These are phyloP conservation scores for Gobionotothen gibberifrons DNA, from an alignment of 2,797 vertebrate species.

Conservation along the genomic window DNA sequence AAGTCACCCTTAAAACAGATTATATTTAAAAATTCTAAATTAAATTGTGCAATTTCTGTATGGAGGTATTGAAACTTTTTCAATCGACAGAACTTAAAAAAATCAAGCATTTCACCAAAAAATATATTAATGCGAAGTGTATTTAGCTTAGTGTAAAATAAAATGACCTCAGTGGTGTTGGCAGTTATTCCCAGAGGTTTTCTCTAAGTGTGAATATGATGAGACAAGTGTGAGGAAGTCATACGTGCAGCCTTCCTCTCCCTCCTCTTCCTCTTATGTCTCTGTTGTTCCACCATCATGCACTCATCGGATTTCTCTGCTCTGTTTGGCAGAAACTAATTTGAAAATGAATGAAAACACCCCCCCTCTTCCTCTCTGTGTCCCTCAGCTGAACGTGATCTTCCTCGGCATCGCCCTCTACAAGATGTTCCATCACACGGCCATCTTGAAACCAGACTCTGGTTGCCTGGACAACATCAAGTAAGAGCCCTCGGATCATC, in stretches of 20 bases:
- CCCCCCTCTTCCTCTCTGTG: slow-evolving; percentile 16
- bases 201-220: slow-evolving; percentile 66
- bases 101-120: too few species aligned
- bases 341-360: slow-evolving; percentile 74
- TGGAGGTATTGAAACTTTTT: too few species aligned
- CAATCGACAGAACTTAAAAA: too few species aligned
- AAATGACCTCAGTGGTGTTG: slow-evolving; percentile 27
- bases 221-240: slow-evolving; percentile 63
- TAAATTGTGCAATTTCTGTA: too few species aligned
- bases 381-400: slow-evolving; percentile 94
- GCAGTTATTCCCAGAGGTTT: slow-evolving; percentile 46
- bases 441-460: slow-evolving; percentile 97
- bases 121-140: not conserved
- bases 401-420: slow-evolving; percentile 98
- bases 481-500: slow-evolving; percentile 86
- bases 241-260: too few species aligned
- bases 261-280: slow-evolving; percentile 3
- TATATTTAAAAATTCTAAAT: too few species aligned
- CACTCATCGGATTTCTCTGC: slow-evolving; percentile 72
- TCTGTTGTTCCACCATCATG: slow-evolving; percentile 34
- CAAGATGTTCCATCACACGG: slow-evolving; percentile 99
- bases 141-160: slow-evolving; percentile 23
- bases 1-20: too few species aligned
- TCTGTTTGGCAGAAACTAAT: slow-evolving; percentile 77
- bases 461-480: slow-evolving; percentile 99